Evolutionary conservation across 2,888 invertebrate genomes (phyloP).

Genomic region (Ectemnius lituratus): DNA sequence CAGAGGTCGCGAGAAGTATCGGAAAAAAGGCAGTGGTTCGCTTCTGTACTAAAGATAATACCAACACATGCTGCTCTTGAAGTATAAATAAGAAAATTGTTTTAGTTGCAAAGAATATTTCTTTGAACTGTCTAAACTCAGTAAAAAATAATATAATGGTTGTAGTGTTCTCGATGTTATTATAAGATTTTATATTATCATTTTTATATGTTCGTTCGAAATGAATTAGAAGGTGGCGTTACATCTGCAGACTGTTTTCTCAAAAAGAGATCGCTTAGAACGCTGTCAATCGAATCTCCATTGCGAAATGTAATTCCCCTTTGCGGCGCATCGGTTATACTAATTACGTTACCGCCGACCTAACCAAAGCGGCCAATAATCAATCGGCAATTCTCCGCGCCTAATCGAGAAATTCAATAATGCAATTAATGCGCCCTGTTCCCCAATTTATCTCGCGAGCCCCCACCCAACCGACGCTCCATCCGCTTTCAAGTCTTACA

Average conservation of each 20-base stretch:
- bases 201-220: no score
- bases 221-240: no score
- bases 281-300: neutral
- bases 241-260: neutral
- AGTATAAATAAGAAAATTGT: no score
- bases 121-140: neutral
- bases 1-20: slow-evolving; percentile 57
- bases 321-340: neutral
- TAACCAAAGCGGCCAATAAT: slow-evolving; percentile 6
- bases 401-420: slow-evolving; percentile 9
- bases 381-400: slow-evolving; percentile 6
- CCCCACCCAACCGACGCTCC: no score
- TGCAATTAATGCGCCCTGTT: neutral
- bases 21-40: slow-evolving; percentile 24
- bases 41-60: no score
- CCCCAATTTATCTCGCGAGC: neutral
- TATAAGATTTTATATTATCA: no score
- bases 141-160: neutral
- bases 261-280: neutral
- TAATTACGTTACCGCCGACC: slow-evolving; percentile 3
- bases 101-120: neutral
- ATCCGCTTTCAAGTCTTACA: no score
- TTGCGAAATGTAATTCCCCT: slow-evolving; percentile 1
- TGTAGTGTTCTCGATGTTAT: neutral
- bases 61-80: no score